Evolutionary conservation across 2,113 vertebrate species (phyloP).

Genomic region (Himantopus leucocephalus): DNA sequence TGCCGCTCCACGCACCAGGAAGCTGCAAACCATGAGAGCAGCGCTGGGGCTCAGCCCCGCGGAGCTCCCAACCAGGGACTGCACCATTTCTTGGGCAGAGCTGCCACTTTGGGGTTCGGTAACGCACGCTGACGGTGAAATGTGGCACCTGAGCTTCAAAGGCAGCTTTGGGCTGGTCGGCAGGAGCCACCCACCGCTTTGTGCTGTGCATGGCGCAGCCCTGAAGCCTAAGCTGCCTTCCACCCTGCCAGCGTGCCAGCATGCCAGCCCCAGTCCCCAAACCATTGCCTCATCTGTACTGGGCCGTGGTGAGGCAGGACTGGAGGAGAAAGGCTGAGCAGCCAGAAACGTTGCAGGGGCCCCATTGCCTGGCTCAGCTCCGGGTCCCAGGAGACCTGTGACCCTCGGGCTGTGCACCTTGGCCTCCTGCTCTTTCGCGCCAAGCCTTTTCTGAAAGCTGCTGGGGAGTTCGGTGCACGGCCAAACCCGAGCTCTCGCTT

Average conservation of each 20-base stretch:
- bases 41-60: background rate
- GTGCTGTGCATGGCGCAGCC: background rate
- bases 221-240: background rate
- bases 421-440: background rate
- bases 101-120: background rate
- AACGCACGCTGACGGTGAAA: background rate
- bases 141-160: background rate
- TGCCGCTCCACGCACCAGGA: background rate
- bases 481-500: accelerated
- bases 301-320: background rate
- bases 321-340: background rate
- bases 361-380: background rate
- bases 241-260: accelerated
- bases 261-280: background rate
- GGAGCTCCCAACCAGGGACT: accelerated
- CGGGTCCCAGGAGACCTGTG: background rate
- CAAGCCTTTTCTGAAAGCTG: accelerated
- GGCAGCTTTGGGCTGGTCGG: background rate
- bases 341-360: background rate
- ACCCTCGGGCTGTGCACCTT: background rate
- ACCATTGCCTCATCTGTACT: background rate
- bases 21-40: background rate
- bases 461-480: background rate
- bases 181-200: background rate
- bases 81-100: background rate